Evolutionary conservation across 2,888 invertebrate species (phyloP).

Genomic region (Erannis defoliaria): DNA sequence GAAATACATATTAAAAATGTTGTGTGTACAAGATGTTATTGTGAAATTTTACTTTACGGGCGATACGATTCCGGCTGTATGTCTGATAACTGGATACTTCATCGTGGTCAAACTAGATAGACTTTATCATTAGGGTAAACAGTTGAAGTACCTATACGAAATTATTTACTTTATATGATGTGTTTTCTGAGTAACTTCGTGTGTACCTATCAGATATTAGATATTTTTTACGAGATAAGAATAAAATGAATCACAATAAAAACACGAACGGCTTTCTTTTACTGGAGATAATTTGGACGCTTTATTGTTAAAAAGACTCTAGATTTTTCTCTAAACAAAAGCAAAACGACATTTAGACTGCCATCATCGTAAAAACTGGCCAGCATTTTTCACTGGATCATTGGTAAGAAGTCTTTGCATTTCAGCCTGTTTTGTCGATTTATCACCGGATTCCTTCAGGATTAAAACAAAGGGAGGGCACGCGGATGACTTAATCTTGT

Average conservation of each 20-base stretch:
- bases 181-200: too few species aligned
- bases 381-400: constrained; percentile 42
- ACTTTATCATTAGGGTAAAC: too few species aligned
- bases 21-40: too few species aligned
- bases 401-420: constrained; percentile 43
- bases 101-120: too few species aligned
- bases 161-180: too few species aligned
- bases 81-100: too few species aligned
- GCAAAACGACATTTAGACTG: constrained; percentile 7
- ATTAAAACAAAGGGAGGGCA: constrained; percentile 65
- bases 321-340: constrained; percentile 9
- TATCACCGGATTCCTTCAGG: constrained; percentile 63
- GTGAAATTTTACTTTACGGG: too few species aligned
- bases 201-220: too few species aligned
- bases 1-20: too few species aligned
- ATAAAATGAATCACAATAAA: not conserved
- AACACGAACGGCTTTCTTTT: not conserved
- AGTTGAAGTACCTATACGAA: too few species aligned
- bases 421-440: constrained; percentile 56
- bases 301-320: not conserved
- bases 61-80: too few species aligned
- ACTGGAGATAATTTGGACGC: constrained; percentile 2
- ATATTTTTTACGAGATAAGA: too few species aligned
- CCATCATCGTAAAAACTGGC: constrained; percentile 26
- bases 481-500: constrained; percentile 66